Conservation (phyloP, 2,797 vertebrate genomes). For the Zalophus californianus region DNA sequence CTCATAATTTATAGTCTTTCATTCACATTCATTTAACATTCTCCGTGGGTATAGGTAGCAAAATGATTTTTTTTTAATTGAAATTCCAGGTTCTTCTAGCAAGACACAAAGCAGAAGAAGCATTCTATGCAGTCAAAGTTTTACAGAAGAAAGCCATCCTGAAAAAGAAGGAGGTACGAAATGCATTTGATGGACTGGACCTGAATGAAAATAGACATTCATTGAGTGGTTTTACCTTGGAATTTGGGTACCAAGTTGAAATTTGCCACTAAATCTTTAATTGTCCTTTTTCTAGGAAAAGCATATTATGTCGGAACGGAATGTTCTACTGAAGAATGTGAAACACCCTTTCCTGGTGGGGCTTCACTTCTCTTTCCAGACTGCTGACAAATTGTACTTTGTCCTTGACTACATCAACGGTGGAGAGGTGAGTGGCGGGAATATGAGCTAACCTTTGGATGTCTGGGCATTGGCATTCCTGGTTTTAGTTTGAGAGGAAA, state of each 20-base stretch:
- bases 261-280: conserved; percentile 19
- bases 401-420: conserved; percentile 99
- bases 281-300: conserved; percentile 92
- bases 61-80: background rate
- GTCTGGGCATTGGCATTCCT: conserved; percentile 72
- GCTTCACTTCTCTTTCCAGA: conserved; percentile 99
- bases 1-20: background rate
- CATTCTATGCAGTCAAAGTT: conserved; percentile 99
- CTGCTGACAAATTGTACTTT: conserved; percentile 97
- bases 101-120: conserved; percentile 95
- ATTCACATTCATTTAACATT: background rate
- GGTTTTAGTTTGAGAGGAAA: conserved; percentile 79
- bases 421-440: conserved; percentile 93
- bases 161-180: conserved; percentile 98
- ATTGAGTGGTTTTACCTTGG: background rate
- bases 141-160: conserved; percentile 99
- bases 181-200: background rate
- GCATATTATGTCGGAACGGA: conserved; percentile 99
- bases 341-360: conserved; percentile 99
- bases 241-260: background rate
- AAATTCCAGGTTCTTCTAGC: conserved; percentile 94
- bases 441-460: conserved; percentile 84
- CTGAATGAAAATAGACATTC: background rate
- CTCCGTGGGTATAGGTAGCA: background rate
- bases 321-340: conserved; percentile 98